Percentiles rank a stretch among this genome's conserved stretches.
Conservation (phyloP, 2,888 invertebrate species). For the Pachycephus smyrnensis region DNA sequence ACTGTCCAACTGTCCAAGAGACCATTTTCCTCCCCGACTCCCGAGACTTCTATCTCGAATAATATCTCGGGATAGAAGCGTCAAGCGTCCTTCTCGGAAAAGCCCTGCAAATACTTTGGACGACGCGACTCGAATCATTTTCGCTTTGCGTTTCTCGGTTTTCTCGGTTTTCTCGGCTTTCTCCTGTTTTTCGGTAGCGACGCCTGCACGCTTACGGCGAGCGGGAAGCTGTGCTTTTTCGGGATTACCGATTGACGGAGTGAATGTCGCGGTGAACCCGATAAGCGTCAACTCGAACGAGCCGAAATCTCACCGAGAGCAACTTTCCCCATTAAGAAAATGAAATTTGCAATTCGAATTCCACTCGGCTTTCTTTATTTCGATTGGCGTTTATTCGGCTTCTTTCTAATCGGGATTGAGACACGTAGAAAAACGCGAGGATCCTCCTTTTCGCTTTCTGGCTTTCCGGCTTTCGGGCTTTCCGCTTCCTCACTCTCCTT, state of each 20-base stretch:
- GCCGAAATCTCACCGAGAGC: background rate
- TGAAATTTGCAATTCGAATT: conserved; percentile 49
- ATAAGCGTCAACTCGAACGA: background rate
- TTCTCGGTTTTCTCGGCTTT: background rate
- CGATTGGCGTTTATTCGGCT: conserved; percentile 27
- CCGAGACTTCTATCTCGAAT: conserved; percentile 42
- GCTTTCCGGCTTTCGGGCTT: conserved; percentile 3
- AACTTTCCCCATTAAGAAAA: conserved; percentile 54
- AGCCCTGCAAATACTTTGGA: background rate
- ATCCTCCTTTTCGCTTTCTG: conserved; percentile 11
- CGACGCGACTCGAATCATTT: background rate
- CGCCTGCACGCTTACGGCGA: too few relatives aligned
- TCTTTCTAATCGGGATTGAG: conserved; percentile 21
- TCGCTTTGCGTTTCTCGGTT: background rate
- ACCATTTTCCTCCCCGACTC: conserved; percentile 39
- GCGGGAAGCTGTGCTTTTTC: too few relatives aligned
- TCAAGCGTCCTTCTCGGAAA: too few relatives aligned
- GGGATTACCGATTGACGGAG: too few relatives aligned
- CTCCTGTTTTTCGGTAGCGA: background rate
- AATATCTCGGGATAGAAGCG: conserved; percentile 37
- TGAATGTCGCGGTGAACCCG: too few relatives aligned
- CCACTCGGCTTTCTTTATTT: conserved; percentile 22
- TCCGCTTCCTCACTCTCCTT: background rate
- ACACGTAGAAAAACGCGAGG: conserved; percentile 15
- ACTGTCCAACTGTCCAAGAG: conserved; percentile 57